A percentile compares a stretch with the other conserved stretches of the same genome.
phyloP scores from a whole-genome alignment of 2,888 invertebrate species.

The Drosophila falleni region DNA sequence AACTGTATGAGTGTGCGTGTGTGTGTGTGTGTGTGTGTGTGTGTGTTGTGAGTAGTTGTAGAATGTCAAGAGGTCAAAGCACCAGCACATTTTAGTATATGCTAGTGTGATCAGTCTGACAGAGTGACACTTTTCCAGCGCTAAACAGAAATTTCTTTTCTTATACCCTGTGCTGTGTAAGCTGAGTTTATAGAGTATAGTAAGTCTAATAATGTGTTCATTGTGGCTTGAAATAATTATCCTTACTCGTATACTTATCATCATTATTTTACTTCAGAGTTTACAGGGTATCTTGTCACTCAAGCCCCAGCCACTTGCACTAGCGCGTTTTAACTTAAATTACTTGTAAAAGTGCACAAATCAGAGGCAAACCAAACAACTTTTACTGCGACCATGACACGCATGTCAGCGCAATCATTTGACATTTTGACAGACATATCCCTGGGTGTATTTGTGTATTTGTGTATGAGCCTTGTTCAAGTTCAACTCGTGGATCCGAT shows the following conservation, averaged over 20 bases:
- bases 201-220: neutral
- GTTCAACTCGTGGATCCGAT: slow-evolving; percentile 56
- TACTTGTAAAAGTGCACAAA: slow-evolving; percentile 35
- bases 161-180: neutral
- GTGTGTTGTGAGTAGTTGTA: slow-evolving; percentile 28
- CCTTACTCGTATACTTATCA: neutral
- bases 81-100: slow-evolving; percentile 40
- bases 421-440: slow-evolving; percentile 73
- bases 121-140: slow-evolving; percentile 62
- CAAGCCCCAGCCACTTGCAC: neutral
- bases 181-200: neutral
- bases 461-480: slow-evolving; percentile 43
- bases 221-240: neutral
- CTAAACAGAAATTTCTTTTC: slow-evolving; percentile 35
- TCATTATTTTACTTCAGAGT: too few relatives aligned
- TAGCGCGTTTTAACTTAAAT: slow-evolving; percentile 16
- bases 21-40: neutral
- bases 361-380: slow-evolving; percentile 44
- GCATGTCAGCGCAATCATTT: slow-evolving; percentile 75
- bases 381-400: slow-evolving; percentile 38
- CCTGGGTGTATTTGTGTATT: slow-evolving; percentile 16
- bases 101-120: slow-evolving; percentile 37
- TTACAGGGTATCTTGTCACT: neutral
- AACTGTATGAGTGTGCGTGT: neutral
- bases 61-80: slow-evolving; percentile 69